Conservation (phyloP, 2,797 vertebrate species). For the Sparidentex hasta region DNA sequence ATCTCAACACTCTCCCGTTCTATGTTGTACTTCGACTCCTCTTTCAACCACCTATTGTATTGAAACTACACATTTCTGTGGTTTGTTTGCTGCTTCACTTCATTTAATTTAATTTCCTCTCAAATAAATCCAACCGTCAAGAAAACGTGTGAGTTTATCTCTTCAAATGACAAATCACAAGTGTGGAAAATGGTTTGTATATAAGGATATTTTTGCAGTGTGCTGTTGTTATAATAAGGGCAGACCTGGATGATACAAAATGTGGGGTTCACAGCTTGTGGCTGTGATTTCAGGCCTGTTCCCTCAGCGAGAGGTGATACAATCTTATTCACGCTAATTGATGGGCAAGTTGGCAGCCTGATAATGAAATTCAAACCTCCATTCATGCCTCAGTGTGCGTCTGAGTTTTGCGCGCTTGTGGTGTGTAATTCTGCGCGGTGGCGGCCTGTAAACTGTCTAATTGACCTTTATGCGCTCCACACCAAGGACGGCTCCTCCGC, state of each 20-base stretch:
- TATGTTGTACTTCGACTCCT: constrained; percentile 16
- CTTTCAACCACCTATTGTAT: neutral
- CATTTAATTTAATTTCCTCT: neutral
- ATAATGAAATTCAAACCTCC: constrained; percentile 62
- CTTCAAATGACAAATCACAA: neutral
- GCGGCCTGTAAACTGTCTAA: constrained; percentile 74
- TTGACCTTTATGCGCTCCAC: constrained; percentile 77
- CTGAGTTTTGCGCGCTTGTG: constrained; percentile 25
- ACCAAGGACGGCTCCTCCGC: constrained; percentile 65
- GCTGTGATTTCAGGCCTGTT: constrained; percentile 25
- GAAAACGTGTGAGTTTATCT: neutral
- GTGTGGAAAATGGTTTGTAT: neutral
- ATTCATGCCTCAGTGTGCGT: constrained; percentile 35
- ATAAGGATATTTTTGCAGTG: neutral
- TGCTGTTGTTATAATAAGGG: neutral
- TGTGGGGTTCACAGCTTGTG: neutral
- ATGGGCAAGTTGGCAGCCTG: constrained; percentile 39
- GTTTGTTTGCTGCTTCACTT: neutral
- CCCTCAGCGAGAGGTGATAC: constrained; percentile 40
- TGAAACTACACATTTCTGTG: neutral
- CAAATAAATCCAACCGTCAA: neutral
- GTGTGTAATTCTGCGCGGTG: constrained; percentile 40
- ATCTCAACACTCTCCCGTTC: constrained; percentile 42
- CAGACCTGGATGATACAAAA: neutral
- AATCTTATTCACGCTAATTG: constrained; percentile 51